These are phyloP conservation scores for Acridotheres tristis DNA, from an alignment of 2,797 vertebrate genomes.

Conservation along the genomic window DNA sequence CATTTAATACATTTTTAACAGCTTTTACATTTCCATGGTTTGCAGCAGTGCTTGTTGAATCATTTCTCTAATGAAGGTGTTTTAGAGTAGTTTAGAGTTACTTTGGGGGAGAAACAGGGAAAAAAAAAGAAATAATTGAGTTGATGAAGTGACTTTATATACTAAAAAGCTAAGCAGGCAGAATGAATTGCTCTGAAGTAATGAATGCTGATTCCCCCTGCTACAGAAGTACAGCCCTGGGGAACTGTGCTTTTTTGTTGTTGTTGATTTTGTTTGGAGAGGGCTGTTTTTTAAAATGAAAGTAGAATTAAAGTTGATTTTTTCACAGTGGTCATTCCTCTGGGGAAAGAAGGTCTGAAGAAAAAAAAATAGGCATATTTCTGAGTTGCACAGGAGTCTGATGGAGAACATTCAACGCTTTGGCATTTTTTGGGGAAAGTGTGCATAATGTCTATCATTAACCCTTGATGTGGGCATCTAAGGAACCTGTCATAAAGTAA, in stretches of 20 bases:
- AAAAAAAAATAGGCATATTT: background rate
- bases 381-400: background rate
- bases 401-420: background rate
- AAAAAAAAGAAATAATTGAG: constrained; percentile 22
- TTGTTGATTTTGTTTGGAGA: background rate
- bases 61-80: constrained; percentile 58
- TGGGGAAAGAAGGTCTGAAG: background rate
- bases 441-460: background rate
- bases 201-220: background rate
- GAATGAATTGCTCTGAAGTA: background rate
- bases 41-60: constrained; percentile 40
- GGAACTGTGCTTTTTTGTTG: background rate
- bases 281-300: background rate
- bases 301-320: background rate
- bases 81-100: constrained; percentile 55
- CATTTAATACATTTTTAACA: constrained; percentile 68
- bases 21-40: constrained; percentile 50
- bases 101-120: background rate
- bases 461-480: background rate
- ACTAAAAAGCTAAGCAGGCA: constrained; percentile 7
- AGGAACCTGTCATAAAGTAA: background rate
- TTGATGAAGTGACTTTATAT: constrained; percentile 44
- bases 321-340: background rate
- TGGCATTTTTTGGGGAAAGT: background rate
- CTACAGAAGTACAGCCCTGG: background rate